phyloP scores from a whole-genome alignment of 2,888 invertebrate genomes.

The Eledone cirrhosa region DNA sequence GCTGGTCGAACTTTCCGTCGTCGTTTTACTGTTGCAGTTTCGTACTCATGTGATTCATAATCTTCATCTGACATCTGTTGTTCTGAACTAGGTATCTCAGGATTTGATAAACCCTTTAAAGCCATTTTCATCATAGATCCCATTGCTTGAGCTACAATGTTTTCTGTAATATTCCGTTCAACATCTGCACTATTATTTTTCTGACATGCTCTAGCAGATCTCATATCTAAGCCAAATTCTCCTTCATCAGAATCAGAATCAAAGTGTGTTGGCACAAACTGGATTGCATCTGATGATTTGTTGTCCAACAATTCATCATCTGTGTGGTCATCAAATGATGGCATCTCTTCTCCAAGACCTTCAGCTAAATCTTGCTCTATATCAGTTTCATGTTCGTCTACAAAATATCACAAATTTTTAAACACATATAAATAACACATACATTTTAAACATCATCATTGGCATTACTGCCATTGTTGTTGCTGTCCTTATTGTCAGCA shows the following conservation, averaged over 20 bases:
- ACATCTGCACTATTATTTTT: not conserved
- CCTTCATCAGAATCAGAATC: constrained; percentile 22
- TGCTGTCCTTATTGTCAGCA: no score
- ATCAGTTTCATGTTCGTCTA: constrained; percentile 17
- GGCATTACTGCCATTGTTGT: no score
- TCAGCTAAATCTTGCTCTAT: constrained; percentile 48
- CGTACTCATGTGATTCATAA: not conserved
- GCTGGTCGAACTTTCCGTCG: not conserved
- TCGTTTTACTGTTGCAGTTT: not conserved
- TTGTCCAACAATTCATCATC: constrained; percentile 52
- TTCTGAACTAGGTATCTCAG: not conserved
- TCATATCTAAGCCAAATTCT: no score
- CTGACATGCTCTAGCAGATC: not conserved
- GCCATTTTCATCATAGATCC: constrained; percentile 21
- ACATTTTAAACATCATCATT: no score
- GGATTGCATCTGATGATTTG: constrained; percentile 22
- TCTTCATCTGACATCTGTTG: not conserved
- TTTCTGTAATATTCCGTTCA: constrained; percentile 6
- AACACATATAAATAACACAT: no score
- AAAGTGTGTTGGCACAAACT: constrained; percentile 52
- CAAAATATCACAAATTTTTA: not conserved
- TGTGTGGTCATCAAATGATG: constrained; percentile 56
- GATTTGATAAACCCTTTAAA: constrained; percentile 10
- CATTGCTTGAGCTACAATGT: constrained; percentile 14
- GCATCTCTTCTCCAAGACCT: constrained; percentile 52